Conservation (phyloP, 2,888 invertebrate genomes). For the Bruchidius siliquastri region DNA sequence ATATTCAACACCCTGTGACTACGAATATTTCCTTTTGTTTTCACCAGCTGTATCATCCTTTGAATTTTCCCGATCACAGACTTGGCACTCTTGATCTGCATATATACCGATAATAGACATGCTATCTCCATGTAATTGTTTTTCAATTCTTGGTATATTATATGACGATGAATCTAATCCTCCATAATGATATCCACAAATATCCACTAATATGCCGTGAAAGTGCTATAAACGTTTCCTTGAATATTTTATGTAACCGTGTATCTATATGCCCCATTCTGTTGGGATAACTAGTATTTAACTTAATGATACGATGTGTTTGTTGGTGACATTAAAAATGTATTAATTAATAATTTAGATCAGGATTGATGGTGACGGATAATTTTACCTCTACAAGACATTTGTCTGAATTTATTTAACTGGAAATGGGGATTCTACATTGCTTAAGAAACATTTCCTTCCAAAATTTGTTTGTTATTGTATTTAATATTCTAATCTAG, state of each 20-base stretch:
- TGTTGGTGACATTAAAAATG: constrained; percentile 26
- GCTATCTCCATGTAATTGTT: neutral
- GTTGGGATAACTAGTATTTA: constrained; percentile 17
- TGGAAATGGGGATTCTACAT: neutral
- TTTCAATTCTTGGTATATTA: neutral
- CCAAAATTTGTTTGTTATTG: neutral
- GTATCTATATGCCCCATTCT: constrained; percentile 1
- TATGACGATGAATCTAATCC: neutral
- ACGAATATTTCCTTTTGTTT: no score
- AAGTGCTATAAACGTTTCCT: neutral
- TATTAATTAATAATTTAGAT: constrained; percentile 24
- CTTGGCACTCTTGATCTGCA: neutral
- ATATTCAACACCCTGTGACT: no score
- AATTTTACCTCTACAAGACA: constrained; percentile 2
- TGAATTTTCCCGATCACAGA: neutral
- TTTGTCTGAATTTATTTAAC: neutral
- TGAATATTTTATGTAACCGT: neutral
- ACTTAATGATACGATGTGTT: constrained; percentile 24
- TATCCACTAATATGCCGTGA: neutral
- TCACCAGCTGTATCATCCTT: neutral
- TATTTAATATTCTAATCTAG: neutral
- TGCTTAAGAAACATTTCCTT: neutral
- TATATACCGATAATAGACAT: neutral
- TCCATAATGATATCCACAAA: neutral
- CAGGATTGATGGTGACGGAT: constrained; percentile 14